A percentile compares a stretch with the other conserved stretches of the same genome.
Evolutionary conservation across 1,140 invertebrate genomes (phyloP).

Genomic region (Laodelphax striatellus): DNA sequence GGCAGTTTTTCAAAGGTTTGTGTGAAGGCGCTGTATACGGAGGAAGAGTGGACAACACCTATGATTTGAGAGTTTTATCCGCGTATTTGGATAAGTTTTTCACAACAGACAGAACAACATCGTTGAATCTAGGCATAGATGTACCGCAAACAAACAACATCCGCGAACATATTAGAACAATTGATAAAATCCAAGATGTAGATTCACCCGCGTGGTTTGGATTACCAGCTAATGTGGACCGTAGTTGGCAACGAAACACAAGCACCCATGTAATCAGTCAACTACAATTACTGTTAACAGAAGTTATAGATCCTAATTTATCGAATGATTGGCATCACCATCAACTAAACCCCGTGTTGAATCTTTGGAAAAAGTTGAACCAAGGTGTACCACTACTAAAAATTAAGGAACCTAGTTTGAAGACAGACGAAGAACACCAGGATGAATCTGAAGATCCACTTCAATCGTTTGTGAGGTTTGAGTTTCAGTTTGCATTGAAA

Average conservation of each 20-base stretch:
- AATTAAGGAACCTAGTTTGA: neutral
- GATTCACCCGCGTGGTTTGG: conserved; percentile 64
- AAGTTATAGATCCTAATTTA: conserved; percentile 16
- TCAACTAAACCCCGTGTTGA: conserved; percentile 43
- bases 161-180: conserved; percentile 46
- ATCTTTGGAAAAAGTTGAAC: conserved; percentile 64
- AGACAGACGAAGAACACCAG: neutral
- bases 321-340: neutral
- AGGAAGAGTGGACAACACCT: conserved; percentile 70
- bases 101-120: conserved; percentile 40
- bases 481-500: neutral
- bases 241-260: conserved; percentile 59
- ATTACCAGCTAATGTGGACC: conserved; percentile 68
- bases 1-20: conserved; percentile 69
- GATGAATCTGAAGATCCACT: neutral
- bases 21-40: conserved; percentile 78
- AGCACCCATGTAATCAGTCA: conserved; percentile 49
- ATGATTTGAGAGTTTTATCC: conserved; percentile 60
- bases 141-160: conserved; percentile 39
- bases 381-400: conserved; percentile 15
- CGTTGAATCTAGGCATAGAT: conserved; percentile 37
- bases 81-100: conserved; percentile 69
- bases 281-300: conserved; percentile 36
- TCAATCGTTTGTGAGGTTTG: neutral
- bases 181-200: conserved; percentile 50